Percentiles rank a stretch among this genome's conserved stretches.
phyloP scores from a whole-genome alignment of 2,113 vertebrate genomes.

The Pseudolaguvia tuberculata region DNA sequence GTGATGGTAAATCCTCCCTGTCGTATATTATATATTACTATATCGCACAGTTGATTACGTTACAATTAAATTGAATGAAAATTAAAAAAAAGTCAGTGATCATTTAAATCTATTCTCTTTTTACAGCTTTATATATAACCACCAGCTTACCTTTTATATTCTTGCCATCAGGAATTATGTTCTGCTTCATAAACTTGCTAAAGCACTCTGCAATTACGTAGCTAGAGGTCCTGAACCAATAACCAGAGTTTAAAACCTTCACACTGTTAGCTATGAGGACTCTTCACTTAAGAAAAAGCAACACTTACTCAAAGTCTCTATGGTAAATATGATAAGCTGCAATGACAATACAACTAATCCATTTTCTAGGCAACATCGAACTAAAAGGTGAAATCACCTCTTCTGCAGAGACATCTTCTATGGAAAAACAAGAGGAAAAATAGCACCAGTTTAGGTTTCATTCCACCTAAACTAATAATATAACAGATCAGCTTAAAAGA shows the following conservation, averaged over 20 bases:
- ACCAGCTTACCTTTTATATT: constrained; percentile 70
- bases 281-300: not conserved
- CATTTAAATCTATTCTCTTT: too few species aligned
- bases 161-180: constrained; percentile 75
- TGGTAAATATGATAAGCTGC: constrained; percentile 77
- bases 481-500: not conserved
- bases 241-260: not conserved
- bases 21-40: not conserved
- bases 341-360: constrained; percentile 74
- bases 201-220: constrained; percentile 74
- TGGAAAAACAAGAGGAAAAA: constrained; percentile 43
- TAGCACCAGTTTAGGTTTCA: not conserved
- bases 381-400: constrained; percentile 72
- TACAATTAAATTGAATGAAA: not conserved
- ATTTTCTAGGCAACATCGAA: constrained; percentile 68
- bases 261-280: not conserved
- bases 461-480: not conserved
- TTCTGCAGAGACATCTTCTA: constrained; percentile 52
- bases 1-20: constrained; percentile 75
- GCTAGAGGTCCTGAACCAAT: constrained; percentile 61
- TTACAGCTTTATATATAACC: constrained; percentile 2
- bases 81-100: not conserved
- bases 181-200: constrained; percentile 72
- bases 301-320: constrained; percentile 71
- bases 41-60: not conserved